Evolutionary conservation across 2,888 invertebrate genomes (phyloP), one percentile per base, ranked within the genome.

Genomic region (Ophion ellenae): DNA sequence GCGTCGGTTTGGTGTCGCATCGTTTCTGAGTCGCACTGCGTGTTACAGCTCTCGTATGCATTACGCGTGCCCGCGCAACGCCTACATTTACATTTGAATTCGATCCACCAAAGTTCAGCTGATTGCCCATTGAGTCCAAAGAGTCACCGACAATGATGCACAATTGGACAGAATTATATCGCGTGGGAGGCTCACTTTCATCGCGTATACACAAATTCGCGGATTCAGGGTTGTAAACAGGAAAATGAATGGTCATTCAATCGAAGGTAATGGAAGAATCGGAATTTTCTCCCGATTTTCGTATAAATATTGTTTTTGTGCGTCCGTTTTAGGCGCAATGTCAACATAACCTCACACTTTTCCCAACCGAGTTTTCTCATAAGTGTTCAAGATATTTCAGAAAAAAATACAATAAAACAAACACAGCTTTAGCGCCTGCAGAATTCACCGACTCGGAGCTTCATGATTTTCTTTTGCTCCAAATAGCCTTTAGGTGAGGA

Each of bases 21-120:
- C 36, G 57, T 11, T 57, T n/a, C 17, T 59, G 10, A 20, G 61
- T 11, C 9, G 14, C 57, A 32, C 17, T n/a, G 7, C 57, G 20
- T 24, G 28, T 76, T 24, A n/a, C 10, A 32, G 45, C 45, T 47
- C 63, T 75, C 53, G 64, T 53, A 66, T 66, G 20, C 36, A 9
- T 47, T 28, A 45, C 64, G 17, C 11, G 36, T 45, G 45, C 45
- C 14, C 36, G 17, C 32, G 32, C n/a, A 32, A 14, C n/a, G 11
- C 6, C 47, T 20, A 5, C 57, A 67, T 53, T 67, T 47, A 6
- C 28, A 57, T 53, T 57, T 3, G 11, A 53, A 45, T 63, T 7
- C 20, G 32, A 14, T 10, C 45, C 17, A n/a, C 4, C 61, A 61
- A 20, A 47, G 11, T 57, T 20, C 66, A 57, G 57, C 47, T 75